Percentiles rank a stretch among this genome's conserved stretches.
These are phyloP conservation scores for Neocrepidodera transversa DNA, from an alignment of 2,888 invertebrate genomes.

Conservation along the genomic window DNA sequence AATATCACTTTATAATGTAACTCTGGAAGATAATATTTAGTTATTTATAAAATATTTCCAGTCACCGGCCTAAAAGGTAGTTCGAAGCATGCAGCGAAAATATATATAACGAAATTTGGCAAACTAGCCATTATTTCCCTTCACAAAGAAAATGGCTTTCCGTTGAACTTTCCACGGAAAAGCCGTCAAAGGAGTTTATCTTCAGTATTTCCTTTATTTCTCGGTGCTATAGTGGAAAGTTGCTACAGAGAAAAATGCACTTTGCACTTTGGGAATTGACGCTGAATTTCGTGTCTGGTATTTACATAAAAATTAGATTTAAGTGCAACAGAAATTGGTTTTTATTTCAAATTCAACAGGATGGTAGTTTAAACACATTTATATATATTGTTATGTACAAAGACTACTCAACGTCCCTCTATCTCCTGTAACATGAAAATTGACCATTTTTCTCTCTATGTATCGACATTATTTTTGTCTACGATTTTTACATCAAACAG, in stretches of 20 bases:
- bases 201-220: slow-evolving; percentile 4
- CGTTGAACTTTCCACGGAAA: slow-evolving; percentile 6
- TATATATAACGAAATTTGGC: slow-evolving; percentile 5
- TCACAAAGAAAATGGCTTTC: slow-evolving; percentile 8
- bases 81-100: neutral
- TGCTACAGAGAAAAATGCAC: neutral
- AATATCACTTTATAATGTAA: no score
- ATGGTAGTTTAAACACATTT: no score
- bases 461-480: no score
- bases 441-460: no score
- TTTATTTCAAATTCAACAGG: no score
- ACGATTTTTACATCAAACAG: no score
- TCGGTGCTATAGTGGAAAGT: neutral
- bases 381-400: no score
- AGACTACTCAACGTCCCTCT: no score
- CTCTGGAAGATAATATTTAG: no score
- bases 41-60: no score
- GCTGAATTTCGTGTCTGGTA: neutral
- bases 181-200: slow-evolving; percentile 13
- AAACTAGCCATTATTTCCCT: slow-evolving; percentile 9
- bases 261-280: slow-evolving; percentile 6
- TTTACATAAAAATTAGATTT: neutral
- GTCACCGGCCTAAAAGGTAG: neutral
- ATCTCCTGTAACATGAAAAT: no score
- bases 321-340: neutral